A percentile compares a stretch with the other conserved stretches of the same genome.
Conservation (phyloP, 1,140 invertebrate species). For the Phthorimaea operculella region DNA sequence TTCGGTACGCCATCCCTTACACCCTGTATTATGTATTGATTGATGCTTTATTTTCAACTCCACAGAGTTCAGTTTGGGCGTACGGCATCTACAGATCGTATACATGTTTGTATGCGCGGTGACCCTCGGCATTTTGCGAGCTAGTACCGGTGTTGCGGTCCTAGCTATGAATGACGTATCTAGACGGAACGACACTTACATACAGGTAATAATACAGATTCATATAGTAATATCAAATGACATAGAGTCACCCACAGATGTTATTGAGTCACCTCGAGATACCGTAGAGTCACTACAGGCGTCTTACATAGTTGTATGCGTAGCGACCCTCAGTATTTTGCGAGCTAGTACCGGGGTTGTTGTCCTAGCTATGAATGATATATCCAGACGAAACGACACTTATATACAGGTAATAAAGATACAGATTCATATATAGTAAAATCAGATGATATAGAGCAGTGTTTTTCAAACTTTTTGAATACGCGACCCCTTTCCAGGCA, state of each 20-base stretch:
- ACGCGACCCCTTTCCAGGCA: too few relatives aligned
- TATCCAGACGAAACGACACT: conserved; percentile 27
- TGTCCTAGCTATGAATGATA: conserved; percentile 33
- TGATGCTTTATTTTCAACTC: background rate
- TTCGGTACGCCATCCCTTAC: too few relatives aligned
- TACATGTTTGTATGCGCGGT: conserved; percentile 41
- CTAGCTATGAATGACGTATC: conserved; percentile 31
- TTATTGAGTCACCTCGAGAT: background rate
- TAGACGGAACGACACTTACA: conserved; percentile 32
- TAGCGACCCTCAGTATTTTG: conserved; percentile 30
- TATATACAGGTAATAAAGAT: conserved; percentile 35
- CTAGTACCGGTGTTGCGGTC: conserved; percentile 30
- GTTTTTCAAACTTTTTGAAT: too few relatives aligned
- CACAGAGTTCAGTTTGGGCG: conserved; percentile 41
- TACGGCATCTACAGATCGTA: conserved; percentile 41
- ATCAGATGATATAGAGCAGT: too few relatives aligned
- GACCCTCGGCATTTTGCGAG: conserved; percentile 33
- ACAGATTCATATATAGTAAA: too few relatives aligned
- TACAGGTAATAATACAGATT: conserved; percentile 34
- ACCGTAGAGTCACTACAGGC: conserved; percentile 43
- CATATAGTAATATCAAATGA: too few relatives aligned
- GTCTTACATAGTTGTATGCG: conserved; percentile 39
- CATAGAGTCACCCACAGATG: background rate
- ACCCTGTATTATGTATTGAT: too few relatives aligned
- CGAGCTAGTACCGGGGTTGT: conserved; percentile 32